Conservation (phyloP, 2,113 vertebrate genomes). For the Tyrannus savana region DNA sequence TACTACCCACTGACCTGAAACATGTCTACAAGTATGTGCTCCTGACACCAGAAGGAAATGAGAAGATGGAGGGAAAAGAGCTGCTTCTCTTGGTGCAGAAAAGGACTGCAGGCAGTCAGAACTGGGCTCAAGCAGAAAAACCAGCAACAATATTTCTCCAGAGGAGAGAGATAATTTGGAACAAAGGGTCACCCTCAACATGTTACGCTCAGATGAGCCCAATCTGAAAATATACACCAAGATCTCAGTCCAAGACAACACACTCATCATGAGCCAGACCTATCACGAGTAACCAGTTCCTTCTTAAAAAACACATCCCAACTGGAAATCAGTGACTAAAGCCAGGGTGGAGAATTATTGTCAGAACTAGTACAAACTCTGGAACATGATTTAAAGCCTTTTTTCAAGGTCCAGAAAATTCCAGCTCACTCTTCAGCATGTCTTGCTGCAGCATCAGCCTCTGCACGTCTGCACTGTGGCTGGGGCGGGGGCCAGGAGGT, state of each 20-base stretch:
- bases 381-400: neutral
- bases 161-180: neutral
- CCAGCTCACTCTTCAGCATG: neutral
- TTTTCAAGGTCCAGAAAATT: conserved; percentile 12
- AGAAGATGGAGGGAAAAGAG: neutral
- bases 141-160: neutral
- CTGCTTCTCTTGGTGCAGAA: neutral
- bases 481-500: conserved; percentile 7
- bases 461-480: neutral
- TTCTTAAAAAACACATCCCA: neutral
- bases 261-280: neutral
- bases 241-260: neutral
- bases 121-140: neutral
- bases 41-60: neutral
- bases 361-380: neutral
- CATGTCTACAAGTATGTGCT: neutral
- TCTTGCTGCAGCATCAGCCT: conserved; percentile 15
- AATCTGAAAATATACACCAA: neutral
- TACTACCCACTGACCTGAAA: neutral
- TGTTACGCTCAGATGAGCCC: neutral
- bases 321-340: neutral
- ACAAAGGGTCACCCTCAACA: neutral
- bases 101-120: neutral
- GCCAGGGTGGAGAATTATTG: neutral
- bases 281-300: neutral